Evolutionary conservation across 2,888 invertebrate genomes (phyloP).

Genomic region (Aelia acuminata): DNA sequence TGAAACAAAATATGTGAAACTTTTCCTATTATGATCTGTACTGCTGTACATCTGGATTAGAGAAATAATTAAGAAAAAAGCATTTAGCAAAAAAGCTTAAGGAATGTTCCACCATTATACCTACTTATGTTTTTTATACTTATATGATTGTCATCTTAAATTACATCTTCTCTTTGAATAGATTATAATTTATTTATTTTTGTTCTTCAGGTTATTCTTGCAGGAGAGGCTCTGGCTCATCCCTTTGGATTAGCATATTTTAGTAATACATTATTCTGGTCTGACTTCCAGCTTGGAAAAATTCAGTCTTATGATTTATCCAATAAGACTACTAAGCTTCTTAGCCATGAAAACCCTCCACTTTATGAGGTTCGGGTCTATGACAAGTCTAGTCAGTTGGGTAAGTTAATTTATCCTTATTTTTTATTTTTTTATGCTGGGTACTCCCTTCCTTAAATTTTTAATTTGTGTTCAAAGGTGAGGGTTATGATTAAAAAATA

Average conservation of each 20-base stretch:
- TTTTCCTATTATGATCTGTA: too few relatives aligned
- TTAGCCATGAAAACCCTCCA: constrained; percentile 76
- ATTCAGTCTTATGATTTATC: constrained; percentile 72
- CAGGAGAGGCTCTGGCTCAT: constrained; percentile 72
- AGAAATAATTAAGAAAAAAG: too few relatives aligned
- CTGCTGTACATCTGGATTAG: too few relatives aligned
- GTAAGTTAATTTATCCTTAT: background rate
- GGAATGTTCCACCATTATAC: too few relatives aligned
- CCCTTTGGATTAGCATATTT: constrained; percentile 80
- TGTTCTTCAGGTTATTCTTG: constrained; percentile 70
- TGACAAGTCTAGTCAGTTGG: constrained; percentile 69
- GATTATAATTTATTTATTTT: constrained; percentile 10
- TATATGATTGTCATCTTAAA: background rate
- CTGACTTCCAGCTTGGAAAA: constrained; percentile 78
- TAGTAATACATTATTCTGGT: constrained; percentile 78
- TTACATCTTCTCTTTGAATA: background rate
- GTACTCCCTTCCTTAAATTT: too few relatives aligned
- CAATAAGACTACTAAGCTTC: constrained; percentile 70
- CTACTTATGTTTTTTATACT: too few relatives aligned
- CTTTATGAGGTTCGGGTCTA: constrained; percentile 79
- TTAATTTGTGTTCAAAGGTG: too few relatives aligned
- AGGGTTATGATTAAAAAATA: too few relatives aligned
- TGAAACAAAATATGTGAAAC: too few relatives aligned
- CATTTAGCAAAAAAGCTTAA: too few relatives aligned
- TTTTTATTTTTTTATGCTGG: too few relatives aligned